A percentile compares a stretch with the other conserved stretches of the same genome.
phyloP scores from a whole-genome alignment of 2,113 vertebrate genomes.

The Lynx canadensis region DNA sequence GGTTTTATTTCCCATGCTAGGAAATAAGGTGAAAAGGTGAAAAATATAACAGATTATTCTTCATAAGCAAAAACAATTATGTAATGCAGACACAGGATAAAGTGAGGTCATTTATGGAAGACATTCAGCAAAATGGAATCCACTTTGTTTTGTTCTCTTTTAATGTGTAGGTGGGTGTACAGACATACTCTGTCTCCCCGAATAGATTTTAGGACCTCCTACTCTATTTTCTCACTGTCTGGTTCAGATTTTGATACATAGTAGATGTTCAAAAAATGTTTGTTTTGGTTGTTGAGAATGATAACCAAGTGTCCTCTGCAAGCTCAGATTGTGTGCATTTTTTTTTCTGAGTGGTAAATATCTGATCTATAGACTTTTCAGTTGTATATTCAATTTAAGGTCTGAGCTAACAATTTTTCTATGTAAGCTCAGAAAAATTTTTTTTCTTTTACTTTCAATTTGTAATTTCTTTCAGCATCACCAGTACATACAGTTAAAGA shows the following conservation, averaged over 20 bases:
- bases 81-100: background rate
- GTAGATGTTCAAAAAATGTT: background rate
- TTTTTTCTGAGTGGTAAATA: background rate
- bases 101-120: background rate
- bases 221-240: background rate
- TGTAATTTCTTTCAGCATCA: slow-evolving; percentile 35
- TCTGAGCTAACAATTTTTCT: background rate
- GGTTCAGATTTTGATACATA: background rate
- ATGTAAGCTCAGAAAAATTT: background rate
- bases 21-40: background rate
- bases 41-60: background rate
- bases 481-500: background rate
- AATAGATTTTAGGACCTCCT: background rate
- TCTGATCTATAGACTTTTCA: background rate
- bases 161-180: background rate
- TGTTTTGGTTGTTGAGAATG: background rate
- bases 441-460: slow-evolving; percentile 5
- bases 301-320: background rate
- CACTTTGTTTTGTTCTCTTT: background rate
- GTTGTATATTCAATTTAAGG: background rate
- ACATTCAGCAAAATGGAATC: background rate
- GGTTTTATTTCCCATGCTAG: slow-evolving; percentile 15
- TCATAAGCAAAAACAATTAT: background rate
- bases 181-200: background rate
- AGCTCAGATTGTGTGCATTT: background rate